Evolutionary conservation across 2,113 vertebrate species (phyloP).

Genomic region (Gambusia affinis): DNA sequence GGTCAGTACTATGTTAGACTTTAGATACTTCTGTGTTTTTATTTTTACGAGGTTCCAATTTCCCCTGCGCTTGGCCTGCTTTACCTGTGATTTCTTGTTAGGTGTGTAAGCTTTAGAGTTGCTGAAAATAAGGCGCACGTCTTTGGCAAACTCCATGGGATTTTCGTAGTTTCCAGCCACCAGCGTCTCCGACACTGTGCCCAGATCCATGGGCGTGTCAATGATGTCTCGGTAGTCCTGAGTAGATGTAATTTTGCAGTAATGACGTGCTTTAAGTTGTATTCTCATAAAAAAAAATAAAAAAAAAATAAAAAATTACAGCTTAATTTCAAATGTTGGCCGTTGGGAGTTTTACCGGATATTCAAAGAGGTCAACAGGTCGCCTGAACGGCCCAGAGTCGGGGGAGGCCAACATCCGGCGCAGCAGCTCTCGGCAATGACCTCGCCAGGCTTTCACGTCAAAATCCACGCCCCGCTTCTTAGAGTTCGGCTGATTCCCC

Average conservation of each 20-base stretch:
- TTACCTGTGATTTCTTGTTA: slow-evolving; percentile 97
- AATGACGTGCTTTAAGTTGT: no score
- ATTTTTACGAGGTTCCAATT: no score
- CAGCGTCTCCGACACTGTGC: slow-evolving; percentile 92
- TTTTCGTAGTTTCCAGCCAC: slow-evolving; percentile 89
- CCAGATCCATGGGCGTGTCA: slow-evolving; percentile 96
- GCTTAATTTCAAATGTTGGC: neutral
- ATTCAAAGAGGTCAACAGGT: slow-evolving; percentile 88
- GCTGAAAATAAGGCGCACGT: slow-evolving; percentile 95
- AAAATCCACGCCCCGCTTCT: slow-evolving; percentile 72
- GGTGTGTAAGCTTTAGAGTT: slow-evolving; percentile 98
- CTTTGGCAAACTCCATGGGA: slow-evolving; percentile 95
- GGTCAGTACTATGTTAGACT: neutral
- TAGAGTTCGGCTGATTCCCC: slow-evolving; percentile 42
- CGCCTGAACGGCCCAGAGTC: slow-evolving; percentile 93
- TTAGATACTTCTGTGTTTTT: neutral
- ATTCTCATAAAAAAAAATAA: no score
- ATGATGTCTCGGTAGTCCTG: slow-evolving; percentile 94
- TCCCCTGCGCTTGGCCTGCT: slow-evolving; percentile 29
- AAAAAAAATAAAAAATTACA: no score
- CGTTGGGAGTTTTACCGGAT: slow-evolving; percentile 80
- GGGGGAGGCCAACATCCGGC: slow-evolving; percentile 87
- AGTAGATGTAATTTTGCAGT: neutral
- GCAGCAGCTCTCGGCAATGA: slow-evolving; percentile 89
- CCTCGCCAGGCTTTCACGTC: slow-evolving; percentile 85